Base-by-base conservation (phyloP, 2,113 vertebrate species). In the Ameiurus melas region DNA sequence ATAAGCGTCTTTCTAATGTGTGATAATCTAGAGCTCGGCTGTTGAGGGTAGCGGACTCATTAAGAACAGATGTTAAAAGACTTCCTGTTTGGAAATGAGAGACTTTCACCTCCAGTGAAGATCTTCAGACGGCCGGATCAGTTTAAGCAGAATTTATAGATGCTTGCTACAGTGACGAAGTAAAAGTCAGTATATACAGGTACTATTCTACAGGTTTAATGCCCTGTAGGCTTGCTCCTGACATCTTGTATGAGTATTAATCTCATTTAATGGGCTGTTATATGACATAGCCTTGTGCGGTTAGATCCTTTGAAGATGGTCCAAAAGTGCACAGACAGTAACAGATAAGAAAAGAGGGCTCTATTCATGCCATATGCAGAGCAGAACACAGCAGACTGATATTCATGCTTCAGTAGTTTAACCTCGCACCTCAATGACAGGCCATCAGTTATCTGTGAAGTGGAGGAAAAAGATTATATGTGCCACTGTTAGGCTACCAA, bases 371-470 rank as follows among this genome's bases (percentile, higher is more conserved):
- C 78, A 80, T 19, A 82, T 60, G 68, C 55, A 88, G 80, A 83
- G 71, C 66, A 39, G 36, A 83, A 30, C 33, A 30, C 17, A 36
- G 55, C 36, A 64, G 82, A 75, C 78, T 86, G 75, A 77, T 58
- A 75, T 71, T 73, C 80, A 55, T 83, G 70, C 51, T 86, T 86
- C 71, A 85, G 30, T 87, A 88, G 70, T 36, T 85, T 51, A 55
- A 80, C 86, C 27, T 58, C 57, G 53, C 75, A 78, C 78, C 81
- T n/a, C 64, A 27, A 17, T n/a, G n/a, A 64, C 87, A 78, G 27
- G 57, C 78, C 53, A 87, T 83, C 66, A 60, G 60, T 90, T 90
- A 68, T 86, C 60, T 88, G 53, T 43, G 9, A 84, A 68, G 58
- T 4, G 19, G 53, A 58, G 68, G 33, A 10, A 19, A 66, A 62